phyloP scores from a whole-genome alignment of 2,888 invertebrate species.

The Coleophora flavipennella region DNA sequence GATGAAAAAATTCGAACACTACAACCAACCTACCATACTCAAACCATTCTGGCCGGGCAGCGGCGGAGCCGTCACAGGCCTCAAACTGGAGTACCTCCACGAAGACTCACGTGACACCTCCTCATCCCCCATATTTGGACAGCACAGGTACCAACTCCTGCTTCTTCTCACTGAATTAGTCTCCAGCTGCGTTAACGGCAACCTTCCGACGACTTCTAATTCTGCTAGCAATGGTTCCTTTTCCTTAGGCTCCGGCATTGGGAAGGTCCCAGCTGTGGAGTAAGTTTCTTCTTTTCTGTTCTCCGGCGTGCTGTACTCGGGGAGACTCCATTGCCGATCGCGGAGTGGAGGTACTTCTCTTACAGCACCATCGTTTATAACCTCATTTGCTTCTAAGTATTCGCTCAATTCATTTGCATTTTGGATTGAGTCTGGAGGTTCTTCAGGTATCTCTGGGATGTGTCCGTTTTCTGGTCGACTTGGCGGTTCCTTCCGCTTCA shows the following conservation, averaged over 20 bases:
- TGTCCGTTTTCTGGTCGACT: too few species aligned
- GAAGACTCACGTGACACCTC: conserved; percentile 54
- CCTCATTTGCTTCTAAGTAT: conserved; percentile 45
- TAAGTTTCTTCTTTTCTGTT: conserved; percentile 54
- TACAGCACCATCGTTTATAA: conserved; percentile 43
- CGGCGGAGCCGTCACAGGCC: conserved; percentile 57
- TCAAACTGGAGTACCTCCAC: conserved; percentile 57
- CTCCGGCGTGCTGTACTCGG: conserved; percentile 46
- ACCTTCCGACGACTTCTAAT: conserved; percentile 48
- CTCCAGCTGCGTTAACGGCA: conserved; percentile 52
- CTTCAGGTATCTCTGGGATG: conserved; percentile 2
- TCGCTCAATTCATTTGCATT: conserved; percentile 66
- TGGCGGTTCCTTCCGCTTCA: conserved; percentile 54
- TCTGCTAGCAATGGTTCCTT: conserved; percentile 59
- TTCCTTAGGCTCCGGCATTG: conserved; percentile 62
- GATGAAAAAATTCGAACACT: too few species aligned
- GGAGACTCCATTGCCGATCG: conserved; percentile 44
- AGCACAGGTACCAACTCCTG: conserved; percentile 75
- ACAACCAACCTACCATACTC: conserved; percentile 11
- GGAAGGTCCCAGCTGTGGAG: conserved; percentile 63
- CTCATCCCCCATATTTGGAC: conserved; percentile 58
- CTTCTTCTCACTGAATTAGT: conserved; percentile 59
- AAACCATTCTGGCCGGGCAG: conserved; percentile 40
- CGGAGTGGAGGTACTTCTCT: conserved; percentile 48
- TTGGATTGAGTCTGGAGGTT: conserved; percentile 23